A percentile compares a stretch with the other conserved stretches of the same genome.
Evolutionary conservation across 2,113 vertebrate species (phyloP).

Genomic region (Melanotaenia duboulayi): DNA sequence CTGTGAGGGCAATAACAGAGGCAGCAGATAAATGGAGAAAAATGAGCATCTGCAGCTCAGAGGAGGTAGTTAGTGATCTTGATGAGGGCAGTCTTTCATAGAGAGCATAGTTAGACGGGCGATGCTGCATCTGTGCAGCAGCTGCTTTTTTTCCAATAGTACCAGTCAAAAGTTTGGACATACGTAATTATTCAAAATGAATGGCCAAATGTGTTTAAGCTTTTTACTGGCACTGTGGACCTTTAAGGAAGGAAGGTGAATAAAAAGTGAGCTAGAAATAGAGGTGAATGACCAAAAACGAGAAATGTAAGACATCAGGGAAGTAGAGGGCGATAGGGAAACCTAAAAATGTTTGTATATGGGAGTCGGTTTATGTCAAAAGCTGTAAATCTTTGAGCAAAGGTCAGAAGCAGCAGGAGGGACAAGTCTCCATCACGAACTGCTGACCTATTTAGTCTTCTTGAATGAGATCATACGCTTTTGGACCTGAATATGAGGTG

Average conservation of each 20-base stretch:
- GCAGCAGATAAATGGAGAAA: not conserved
- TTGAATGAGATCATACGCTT: not conserved
- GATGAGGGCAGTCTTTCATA: not conserved
- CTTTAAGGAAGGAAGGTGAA: not conserved
- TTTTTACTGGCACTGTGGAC: not conserved
- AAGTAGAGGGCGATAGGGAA: not conserved
- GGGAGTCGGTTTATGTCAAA: not conserved
- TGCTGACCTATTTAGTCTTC: not conserved
- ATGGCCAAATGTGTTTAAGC: not conserved
- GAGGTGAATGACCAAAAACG: not conserved
- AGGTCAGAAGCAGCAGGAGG: not conserved
- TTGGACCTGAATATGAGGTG: not conserved
- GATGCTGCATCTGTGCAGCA: not conserved
- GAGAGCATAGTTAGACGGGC: not conserved
- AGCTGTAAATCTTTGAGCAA: not conserved
- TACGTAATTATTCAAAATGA: not conserved
- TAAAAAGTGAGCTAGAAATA: not conserved
- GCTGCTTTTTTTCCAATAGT: not conserved
- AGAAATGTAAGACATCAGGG: no score
- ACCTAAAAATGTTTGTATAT: not conserved
- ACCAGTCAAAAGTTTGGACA: no score
- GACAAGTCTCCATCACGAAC: not conserved
- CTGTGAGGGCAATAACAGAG: not conserved
- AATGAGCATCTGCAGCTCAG: not conserved
- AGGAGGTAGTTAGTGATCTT: conserved; percentile 1